Evolutionary conservation across 2,888 invertebrate species (phyloP).

Genomic region (Sesia bembeciformis): DNA sequence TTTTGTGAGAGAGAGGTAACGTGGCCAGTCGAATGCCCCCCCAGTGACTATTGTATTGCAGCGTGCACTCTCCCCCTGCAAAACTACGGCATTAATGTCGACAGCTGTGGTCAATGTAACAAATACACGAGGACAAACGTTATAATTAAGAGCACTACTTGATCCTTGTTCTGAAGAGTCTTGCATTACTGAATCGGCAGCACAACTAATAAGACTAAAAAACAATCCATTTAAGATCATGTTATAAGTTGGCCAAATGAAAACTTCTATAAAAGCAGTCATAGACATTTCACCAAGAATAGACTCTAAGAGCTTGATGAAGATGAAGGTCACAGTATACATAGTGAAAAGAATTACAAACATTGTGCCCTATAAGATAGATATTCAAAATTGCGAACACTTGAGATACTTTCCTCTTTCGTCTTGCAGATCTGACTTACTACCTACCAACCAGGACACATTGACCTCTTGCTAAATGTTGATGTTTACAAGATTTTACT

Average conservation of each 20-base stretch:
- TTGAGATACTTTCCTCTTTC: background rate
- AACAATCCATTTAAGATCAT: background rate
- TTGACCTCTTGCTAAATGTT: background rate
- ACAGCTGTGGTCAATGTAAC: background rate
- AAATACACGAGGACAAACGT: background rate
- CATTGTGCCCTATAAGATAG: background rate
- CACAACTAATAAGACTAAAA: background rate
- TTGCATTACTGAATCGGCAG: background rate
- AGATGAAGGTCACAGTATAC: background rate
- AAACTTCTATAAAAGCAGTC: background rate
- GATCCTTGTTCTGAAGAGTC: background rate
- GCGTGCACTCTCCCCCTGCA: no score
- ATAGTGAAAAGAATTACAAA: background rate
- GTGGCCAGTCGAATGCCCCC: no score
- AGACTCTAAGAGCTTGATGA: background rate
- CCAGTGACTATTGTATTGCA: no score
- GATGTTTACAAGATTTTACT: background rate
- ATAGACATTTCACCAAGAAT: background rate
- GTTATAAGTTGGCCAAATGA: background rate
- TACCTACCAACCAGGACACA: background rate
- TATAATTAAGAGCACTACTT: no score
- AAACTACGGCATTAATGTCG: background rate
- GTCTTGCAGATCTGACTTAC: background rate
- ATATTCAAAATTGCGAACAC: background rate
- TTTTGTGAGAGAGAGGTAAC: no score